Evolutionary conservation across 1,140 invertebrate genomes (phyloP).

Genomic region (Tenebrio molitor): DNA sequence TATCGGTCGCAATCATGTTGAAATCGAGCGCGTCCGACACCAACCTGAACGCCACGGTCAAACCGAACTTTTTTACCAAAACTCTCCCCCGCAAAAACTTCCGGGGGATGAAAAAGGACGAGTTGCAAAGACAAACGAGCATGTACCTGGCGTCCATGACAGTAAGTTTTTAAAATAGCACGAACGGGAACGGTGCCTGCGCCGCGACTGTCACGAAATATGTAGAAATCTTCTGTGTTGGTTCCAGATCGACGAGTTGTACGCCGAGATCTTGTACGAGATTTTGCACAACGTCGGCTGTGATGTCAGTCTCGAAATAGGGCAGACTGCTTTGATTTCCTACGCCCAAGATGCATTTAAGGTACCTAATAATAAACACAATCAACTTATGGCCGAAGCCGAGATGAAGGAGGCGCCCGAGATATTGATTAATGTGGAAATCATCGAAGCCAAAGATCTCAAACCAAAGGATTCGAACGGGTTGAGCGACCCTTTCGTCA

Average conservation of each 20-base stretch:
- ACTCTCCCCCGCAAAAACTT: slow-evolving; percentile 72
- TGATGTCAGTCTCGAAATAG: slow-evolving; percentile 78
- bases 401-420: slow-evolving; percentile 89
- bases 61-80: slow-evolving; percentile 47
- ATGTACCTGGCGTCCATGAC: slow-evolving; percentile 81
- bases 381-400: slow-evolving; percentile 76
- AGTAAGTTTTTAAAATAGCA: slow-evolving; percentile 69
- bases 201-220: too few species aligned
- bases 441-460: slow-evolving; percentile 93
- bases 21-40: slow-evolving; percentile 53
- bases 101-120: slow-evolving; percentile 82
- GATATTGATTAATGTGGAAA: slow-evolving; percentile 91
- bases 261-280: slow-evolving; percentile 92
- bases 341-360: slow-evolving; percentile 93
- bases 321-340: slow-evolving; percentile 79
- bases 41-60: slow-evolving; percentile 49
- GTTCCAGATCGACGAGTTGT: slow-evolving; percentile 89
- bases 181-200: too few species aligned
- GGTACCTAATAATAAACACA: slow-evolving; percentile 81
- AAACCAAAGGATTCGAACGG: slow-evolving; percentile 96
- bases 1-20: too few species aligned
- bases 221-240: neutral
- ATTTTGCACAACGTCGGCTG: slow-evolving; percentile 91
- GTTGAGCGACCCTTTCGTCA: slow-evolving; percentile 95
- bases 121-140: slow-evolving; percentile 78